Evolutionary conservation across 2,888 invertebrate species (phyloP), one percentile per base, ranked within the genome.

Genomic region (Caenorhabditis sp.): DNA sequence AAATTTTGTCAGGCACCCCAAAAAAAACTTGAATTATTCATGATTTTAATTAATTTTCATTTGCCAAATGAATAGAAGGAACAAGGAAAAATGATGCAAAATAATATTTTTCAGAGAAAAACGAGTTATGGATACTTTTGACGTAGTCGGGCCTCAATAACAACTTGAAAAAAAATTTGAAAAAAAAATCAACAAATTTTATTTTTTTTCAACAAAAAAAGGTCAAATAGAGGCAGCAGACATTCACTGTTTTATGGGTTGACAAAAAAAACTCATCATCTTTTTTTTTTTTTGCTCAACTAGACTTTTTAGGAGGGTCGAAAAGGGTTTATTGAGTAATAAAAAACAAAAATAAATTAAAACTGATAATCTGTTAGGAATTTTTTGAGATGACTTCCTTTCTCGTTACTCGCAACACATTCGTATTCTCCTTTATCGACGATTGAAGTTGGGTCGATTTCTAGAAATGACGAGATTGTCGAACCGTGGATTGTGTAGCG

Each of bases 351-450:
- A 55, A 26, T 6, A 55, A 26, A 65, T 62, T 53, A 71, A 36
- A 66, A 72, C 21, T 68, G 67, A 68, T 68, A 68, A 64, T 68
- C 72, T 8, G 68, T 68, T 31, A 65, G 37, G 54, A 72, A 72
- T 31, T 68, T 67, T 19, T 67, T 68, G 27, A 73, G 59, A 26
- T 55, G 62, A 12, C 63, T 66, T 8, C 78, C 78, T 51, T 73
- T 66, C 10, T 58, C 10, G 63, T 75, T 78, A 37, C 61, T 54
- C n/a, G 78, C 78, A 21, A 76, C 70, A 60, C 78, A 78, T 43
- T 73, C 70, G 27, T 78, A 78, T 59, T 77, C 73, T 37, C 77
- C 78, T 31, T 69, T 71, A 43, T 77, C 77, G 0, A 68, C 76
- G 50, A 79, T 74, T 6, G 77, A 63, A 5, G 79, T 65, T 26